Conservation (phyloP, 2,888 invertebrate species). For the Dusona sp. region DNA sequence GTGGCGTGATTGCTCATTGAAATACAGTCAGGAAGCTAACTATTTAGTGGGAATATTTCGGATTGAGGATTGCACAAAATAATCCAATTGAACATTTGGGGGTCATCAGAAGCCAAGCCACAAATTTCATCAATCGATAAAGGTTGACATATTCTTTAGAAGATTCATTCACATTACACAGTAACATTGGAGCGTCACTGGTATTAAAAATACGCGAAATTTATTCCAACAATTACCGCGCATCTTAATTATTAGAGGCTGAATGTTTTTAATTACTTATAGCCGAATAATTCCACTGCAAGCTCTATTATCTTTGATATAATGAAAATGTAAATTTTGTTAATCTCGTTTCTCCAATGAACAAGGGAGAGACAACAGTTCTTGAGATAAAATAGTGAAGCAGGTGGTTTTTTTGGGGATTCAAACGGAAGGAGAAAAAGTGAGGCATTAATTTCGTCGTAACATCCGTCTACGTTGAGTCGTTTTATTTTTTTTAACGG, state of each 20-base stretch:
- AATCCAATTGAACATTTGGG: no score
- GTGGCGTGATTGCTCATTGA: background rate
- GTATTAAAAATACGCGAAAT: background rate
- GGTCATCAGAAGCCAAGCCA: background rate
- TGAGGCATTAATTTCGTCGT: conserved; percentile 29
- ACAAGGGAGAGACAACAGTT: background rate
- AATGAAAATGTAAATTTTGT: conserved; percentile 6
- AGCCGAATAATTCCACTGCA: background rate
- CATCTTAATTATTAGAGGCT: background rate
- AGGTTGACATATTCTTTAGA: no score
- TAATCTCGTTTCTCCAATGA: background rate
- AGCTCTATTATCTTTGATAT: background rate
- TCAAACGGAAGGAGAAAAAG: conserved; percentile 2
- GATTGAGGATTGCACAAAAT: no score
- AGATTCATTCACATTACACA: background rate
- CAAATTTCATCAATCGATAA: no score
- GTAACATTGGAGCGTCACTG: background rate
- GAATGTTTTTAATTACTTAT: background rate
- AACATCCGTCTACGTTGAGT: conserved; percentile 6
- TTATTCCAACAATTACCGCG: background rate
- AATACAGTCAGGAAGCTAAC: no score
- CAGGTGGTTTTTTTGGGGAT: background rate
- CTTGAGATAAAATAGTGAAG: background rate
- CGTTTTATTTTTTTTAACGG: conserved; percentile 16
- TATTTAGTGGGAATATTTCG: no score